phyloP scores from a whole-genome alignment of 1,140 invertebrate genomes.

The Cydia splendana region DNA sequence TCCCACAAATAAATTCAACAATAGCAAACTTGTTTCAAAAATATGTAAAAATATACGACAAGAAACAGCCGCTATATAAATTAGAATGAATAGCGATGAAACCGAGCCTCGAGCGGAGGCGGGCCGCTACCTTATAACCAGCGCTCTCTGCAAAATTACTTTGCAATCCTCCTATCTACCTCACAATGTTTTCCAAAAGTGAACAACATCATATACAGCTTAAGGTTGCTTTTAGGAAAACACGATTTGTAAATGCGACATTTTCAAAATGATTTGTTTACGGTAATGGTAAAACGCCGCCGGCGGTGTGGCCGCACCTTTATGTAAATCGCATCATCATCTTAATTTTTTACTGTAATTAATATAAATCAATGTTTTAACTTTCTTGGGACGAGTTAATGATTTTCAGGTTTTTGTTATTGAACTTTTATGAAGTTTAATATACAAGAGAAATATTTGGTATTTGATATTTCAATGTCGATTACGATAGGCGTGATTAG shows the following conservation, averaged over 20 bases:
- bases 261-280: not conserved
- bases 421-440: not conserved
- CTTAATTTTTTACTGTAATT: constrained; percentile 31
- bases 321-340: constrained; percentile 34
- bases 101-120: constrained; percentile 33
- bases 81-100: constrained; percentile 16
- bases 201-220: not conserved
- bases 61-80: constrained; percentile 3
- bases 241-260: not conserved
- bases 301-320: constrained; percentile 45
- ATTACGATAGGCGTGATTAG: no score
- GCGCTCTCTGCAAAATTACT: not conserved
- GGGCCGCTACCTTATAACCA: constrained; percentile 35
- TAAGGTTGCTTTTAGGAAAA: not conserved
- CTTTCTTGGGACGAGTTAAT: not conserved
- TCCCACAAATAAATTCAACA: not conserved
- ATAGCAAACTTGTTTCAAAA: not conserved
- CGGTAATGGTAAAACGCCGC: constrained; percentile 34
- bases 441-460: not conserved
- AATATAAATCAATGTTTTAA: constrained; percentile 27
- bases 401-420: not conserved
- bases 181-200: not conserved
- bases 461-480: no score
- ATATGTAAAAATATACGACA: not conserved
- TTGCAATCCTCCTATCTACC: not conserved